A percentile compares a stretch with the other conserved stretches of the same genome.
These are phyloP conservation scores for Bradypus variegatus DNA, from an alignment of 2,797 vertebrate genomes.

Conservation along the genomic window DNA sequence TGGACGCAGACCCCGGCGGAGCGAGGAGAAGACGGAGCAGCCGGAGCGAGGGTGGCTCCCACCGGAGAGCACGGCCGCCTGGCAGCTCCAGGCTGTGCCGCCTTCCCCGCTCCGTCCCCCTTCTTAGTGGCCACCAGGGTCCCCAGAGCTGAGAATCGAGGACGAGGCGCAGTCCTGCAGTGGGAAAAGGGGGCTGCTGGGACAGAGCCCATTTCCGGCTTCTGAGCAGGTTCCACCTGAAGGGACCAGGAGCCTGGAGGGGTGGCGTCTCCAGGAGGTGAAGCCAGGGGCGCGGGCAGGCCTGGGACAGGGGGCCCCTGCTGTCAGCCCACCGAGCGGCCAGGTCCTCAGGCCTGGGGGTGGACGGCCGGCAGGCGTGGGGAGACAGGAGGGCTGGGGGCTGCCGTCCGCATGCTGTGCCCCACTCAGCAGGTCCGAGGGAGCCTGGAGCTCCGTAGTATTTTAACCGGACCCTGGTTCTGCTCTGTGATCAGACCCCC, in stretches of 20 bases:
- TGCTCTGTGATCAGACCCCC: rapidly evolving
- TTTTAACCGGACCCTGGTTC: rapidly evolving
- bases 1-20: background rate
- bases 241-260: rapidly evolving
- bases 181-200: background rate
- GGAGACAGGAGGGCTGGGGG: rapidly evolving
- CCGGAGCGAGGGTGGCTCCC: background rate
- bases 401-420: too few species aligned
- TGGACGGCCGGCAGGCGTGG: too few species aligned
- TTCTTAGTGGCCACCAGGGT: background rate
- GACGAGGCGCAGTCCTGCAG: rapidly evolving
- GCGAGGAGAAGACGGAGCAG: rapidly evolving
- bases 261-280: rapidly evolving
- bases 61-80: background rate
- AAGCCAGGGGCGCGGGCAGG: rapidly evolving
- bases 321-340: too few species aligned
- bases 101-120: background rate
- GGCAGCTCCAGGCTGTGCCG: background rate
- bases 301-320: too few species aligned
- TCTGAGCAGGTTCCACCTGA: background rate
- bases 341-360: rapidly evolving
- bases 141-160: conserved; percentile 44
- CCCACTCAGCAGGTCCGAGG: too few species aligned
- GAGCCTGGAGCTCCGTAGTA: rapidly evolving
- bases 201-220: rapidly evolving